Evolutionary conservation across 1,140 invertebrate genomes (phyloP).

Genomic region (Microplitis mediator): DNA sequence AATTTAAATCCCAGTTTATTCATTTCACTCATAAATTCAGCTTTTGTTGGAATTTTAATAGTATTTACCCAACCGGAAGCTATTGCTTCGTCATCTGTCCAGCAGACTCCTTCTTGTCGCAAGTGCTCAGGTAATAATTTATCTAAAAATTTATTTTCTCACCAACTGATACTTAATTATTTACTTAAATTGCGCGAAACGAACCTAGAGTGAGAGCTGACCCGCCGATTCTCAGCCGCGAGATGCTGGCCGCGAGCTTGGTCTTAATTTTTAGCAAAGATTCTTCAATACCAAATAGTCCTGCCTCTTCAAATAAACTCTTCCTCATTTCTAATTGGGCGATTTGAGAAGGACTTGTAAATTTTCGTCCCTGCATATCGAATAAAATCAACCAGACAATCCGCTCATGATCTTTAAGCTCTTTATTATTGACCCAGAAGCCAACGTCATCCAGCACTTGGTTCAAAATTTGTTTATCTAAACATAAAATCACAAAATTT

Average conservation of each 20-base stretch:
- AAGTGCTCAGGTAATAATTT: conserved; percentile 72
- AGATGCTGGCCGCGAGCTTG: conserved; percentile 72
- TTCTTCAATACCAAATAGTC: conserved; percentile 64
- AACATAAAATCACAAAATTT: conserved; percentile 31
- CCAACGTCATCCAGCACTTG: conserved; percentile 69
- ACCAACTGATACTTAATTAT: conserved; percentile 17
- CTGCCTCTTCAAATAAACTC: conserved; percentile 55
- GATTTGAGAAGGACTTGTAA: conserved; percentile 55
- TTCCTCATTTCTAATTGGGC: conserved; percentile 47
- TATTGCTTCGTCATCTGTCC: conserved; percentile 65
- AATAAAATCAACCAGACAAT: conserved; percentile 69
- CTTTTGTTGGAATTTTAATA: conserved; percentile 59
- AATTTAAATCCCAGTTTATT: conserved; percentile 42
- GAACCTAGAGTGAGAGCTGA: conserved; percentile 63
- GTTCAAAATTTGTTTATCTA: conserved; percentile 73
- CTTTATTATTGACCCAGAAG: conserved; percentile 67
- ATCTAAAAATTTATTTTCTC: conserved; percentile 51
- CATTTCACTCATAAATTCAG: conserved; percentile 50
- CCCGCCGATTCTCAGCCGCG: conserved; percentile 71
- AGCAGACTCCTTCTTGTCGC: conserved; percentile 66
- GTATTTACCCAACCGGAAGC: conserved; percentile 80
- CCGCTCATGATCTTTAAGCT: conserved; percentile 53
- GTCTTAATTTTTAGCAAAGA: conserved; percentile 69
- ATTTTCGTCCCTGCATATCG: conserved; percentile 68
- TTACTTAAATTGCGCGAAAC: conserved; percentile 1